A percentile compares a stretch with the other conserved stretches of the same genome.
Conservation (phyloP, 2,797 vertebrate species). For the Chrosomus eos region DNA sequence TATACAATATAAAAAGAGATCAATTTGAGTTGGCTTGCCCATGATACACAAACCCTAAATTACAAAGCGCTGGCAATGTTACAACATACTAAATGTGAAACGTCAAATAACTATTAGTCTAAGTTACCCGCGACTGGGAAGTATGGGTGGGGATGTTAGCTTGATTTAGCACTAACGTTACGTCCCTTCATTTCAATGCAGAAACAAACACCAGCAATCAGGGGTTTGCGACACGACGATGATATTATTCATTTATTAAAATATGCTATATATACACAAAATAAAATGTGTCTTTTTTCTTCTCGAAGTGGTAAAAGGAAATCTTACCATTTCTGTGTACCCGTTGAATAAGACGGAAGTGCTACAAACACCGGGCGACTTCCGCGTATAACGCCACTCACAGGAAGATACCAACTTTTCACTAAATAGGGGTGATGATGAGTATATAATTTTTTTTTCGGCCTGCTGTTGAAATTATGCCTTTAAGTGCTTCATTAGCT, state of each 20-base stretch:
- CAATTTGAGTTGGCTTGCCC: not conserved
- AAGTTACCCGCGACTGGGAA: slow-evolving; percentile 60
- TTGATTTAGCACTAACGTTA: slow-evolving; percentile 17
- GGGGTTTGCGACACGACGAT: not conserved
- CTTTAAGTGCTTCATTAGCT: not conserved
- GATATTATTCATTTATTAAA: not conserved
- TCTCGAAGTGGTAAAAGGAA: not conserved
- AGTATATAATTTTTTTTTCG: not conserved
- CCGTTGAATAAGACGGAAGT: slow-evolving; percentile 75
- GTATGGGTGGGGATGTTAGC: slow-evolving; percentile 62
- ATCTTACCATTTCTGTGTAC: slow-evolving; percentile 77
- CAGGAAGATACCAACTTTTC: slow-evolving; percentile 48
- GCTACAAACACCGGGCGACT: slow-evolving; percentile 56
- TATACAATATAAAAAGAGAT: not conserved
- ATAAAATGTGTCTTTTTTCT: not conserved
- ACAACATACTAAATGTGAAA: not conserved
- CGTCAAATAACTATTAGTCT: not conserved
- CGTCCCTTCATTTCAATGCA: not conserved
- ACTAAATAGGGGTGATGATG: not conserved
- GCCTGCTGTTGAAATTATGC: not conserved
- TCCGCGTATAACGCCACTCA: slow-evolving; percentile 59
- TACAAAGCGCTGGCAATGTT: not conserved
- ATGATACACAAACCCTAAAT: no score
- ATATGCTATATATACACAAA: not conserved
- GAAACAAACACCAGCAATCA: not conserved